phyloP scores from a whole-genome alignment of 2,888 invertebrate genomes.

The Mactromeris polynyma region DNA sequence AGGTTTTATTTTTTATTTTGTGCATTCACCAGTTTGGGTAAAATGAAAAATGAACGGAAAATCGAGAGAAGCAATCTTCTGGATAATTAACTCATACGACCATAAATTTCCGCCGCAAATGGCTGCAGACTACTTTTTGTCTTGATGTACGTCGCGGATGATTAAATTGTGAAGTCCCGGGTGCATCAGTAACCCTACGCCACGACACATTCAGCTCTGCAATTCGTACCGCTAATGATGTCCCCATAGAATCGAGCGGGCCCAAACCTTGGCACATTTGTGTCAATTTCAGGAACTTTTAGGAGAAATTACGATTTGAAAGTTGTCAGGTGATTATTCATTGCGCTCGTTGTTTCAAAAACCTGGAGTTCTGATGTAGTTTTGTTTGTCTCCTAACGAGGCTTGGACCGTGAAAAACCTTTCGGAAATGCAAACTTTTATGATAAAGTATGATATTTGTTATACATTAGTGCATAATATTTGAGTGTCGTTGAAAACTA shows the following conservation, averaged over 20 bases:
- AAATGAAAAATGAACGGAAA: conserved; percentile 6
- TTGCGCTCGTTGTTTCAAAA: background rate
- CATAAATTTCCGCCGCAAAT: conserved; percentile 56
- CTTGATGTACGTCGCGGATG: conserved; percentile 60
- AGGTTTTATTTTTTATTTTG: background rate
- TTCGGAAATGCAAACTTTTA: background rate
- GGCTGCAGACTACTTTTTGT: conserved; percentile 64
- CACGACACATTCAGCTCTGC: conserved; percentile 59
- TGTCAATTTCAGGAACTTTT: conserved; percentile 55
- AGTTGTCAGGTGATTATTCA: conserved; percentile 36
- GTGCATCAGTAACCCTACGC: conserved; percentile 61
- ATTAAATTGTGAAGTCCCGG: conserved; percentile 69
- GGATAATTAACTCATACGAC: conserved; percentile 30
- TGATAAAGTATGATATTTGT: background rate
- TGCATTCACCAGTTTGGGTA: background rate
- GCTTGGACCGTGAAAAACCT: background rate
- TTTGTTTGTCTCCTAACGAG: background rate
- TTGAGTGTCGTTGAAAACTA: no score
- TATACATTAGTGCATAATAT: no score
- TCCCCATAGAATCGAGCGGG: conserved; percentile 52
- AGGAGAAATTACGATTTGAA: conserved; percentile 53
- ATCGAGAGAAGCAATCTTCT: background rate
- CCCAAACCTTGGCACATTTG: conserved; percentile 52
- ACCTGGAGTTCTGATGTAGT: background rate
- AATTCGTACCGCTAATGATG: conserved; percentile 60